These are phyloP conservation scores for Haliaeetus vocifer DNA, from an alignment of 2,797 vertebrate species.

Conservation along the genomic window DNA sequence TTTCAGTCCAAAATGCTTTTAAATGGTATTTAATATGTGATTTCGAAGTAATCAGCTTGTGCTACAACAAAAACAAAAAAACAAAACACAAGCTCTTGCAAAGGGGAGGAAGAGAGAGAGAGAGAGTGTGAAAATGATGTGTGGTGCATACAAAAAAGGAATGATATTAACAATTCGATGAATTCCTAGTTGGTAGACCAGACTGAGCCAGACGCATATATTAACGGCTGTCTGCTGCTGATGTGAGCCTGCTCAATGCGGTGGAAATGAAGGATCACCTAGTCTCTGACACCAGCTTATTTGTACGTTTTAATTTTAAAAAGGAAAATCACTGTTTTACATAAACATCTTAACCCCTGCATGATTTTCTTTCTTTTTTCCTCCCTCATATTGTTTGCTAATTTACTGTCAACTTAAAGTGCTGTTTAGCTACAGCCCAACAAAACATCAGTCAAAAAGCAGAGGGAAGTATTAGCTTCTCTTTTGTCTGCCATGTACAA, in stretches of 20 bases:
- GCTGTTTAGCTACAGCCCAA: slow-evolving; percentile 53
- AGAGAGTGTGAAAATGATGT: slow-evolving; percentile 69
- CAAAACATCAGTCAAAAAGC: slow-evolving; percentile 61
- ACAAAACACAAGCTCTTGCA: slow-evolving; percentile 76
- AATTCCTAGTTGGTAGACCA: slow-evolving; percentile 85
- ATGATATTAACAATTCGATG: slow-evolving; percentile 85
- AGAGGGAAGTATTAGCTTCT: slow-evolving; percentile 45
- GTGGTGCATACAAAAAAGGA: slow-evolving; percentile 79
- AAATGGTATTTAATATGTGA: slow-evolving; percentile 75
- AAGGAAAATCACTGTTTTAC: slow-evolving; percentile 72
- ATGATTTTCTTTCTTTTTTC: slow-evolving; percentile 48
- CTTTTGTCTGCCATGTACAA: slow-evolving; percentile 63
- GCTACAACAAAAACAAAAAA: slow-evolving; percentile 74
- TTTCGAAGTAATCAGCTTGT: slow-evolving; percentile 85
- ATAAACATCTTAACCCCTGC: slow-evolving; percentile 60
- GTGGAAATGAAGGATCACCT: slow-evolving; percentile 89
- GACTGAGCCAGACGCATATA: slow-evolving; percentile 95
- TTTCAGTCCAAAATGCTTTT: slow-evolving; percentile 60
- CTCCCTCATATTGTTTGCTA: slow-evolving; percentile 57
- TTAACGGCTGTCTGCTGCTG: slow-evolving; percentile 92
- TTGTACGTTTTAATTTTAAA: slow-evolving; percentile 77
- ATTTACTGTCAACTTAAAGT: slow-evolving; percentile 62
- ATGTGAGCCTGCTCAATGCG: slow-evolving; percentile 84
- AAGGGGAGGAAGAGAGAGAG: slow-evolving; percentile 75
- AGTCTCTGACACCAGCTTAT: slow-evolving; percentile 76